Conservation (phyloP, 2,113 vertebrate genomes). For the Grammomys surdaster region DNA sequence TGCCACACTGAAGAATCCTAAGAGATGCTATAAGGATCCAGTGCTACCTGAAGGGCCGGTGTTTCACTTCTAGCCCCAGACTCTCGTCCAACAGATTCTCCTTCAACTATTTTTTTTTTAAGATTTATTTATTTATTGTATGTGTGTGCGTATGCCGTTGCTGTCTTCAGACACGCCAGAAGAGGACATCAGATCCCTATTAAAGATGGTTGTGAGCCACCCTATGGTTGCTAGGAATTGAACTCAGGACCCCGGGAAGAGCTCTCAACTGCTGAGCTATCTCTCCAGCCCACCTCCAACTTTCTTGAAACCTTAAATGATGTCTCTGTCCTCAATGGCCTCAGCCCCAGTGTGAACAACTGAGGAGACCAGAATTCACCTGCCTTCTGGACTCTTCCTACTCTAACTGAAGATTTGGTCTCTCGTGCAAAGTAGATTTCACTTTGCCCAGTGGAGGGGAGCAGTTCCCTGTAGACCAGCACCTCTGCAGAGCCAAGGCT, state of each 20-base stretch:
- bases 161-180: too few species aligned
- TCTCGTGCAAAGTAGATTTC: neutral
- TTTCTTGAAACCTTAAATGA: neutral
- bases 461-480: slow-evolving; percentile 46
- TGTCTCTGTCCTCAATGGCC: neutral
- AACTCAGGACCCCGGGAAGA: too few species aligned
- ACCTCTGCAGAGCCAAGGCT: too few species aligned
- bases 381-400: neutral
- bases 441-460: slow-evolving; percentile 73
- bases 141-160: too few species aligned
- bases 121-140: too few species aligned
- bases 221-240: too few species aligned
- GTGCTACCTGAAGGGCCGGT: too few species aligned
- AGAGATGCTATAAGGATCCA: neutral
- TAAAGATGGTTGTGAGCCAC: too few species aligned
- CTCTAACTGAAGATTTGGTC: neutral
- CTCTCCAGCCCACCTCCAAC: too few species aligned
- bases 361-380: neutral
- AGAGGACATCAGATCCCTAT: too few species aligned
- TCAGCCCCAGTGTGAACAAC: neutral
- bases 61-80: neutral
- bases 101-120: too few species aligned
- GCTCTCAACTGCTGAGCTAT: too few species aligned
- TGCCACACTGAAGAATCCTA: neutral
- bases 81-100: neutral